A percentile compares a stretch with the other conserved stretches of the same genome.
These are phyloP conservation scores for Oryzias sinensis DNA, from an alignment of 2,797 vertebrate genomes.

Conservation along the genomic window DNA sequence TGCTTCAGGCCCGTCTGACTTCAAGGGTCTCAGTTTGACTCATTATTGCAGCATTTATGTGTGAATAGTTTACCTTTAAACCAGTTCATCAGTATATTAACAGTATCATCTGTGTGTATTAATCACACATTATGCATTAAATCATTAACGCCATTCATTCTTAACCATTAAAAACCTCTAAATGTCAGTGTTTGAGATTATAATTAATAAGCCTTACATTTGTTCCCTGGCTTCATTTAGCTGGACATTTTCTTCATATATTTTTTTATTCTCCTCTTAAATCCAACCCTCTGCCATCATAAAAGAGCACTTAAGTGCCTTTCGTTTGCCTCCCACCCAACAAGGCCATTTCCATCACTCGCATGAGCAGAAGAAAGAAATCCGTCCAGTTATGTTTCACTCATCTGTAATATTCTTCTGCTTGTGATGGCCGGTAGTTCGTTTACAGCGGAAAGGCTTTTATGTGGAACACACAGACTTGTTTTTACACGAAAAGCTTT, in stretches of 20 bases:
- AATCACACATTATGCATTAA: too few relatives aligned
- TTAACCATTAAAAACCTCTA: not conserved
- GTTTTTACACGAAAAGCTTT: slow-evolving; percentile 69
- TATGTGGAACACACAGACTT: slow-evolving; percentile 42
- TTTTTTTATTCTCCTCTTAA: slow-evolving; percentile 7
- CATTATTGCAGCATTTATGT: too few relatives aligned
- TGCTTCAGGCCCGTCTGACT: too few relatives aligned
- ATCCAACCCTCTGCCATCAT: slow-evolving; percentile 29
- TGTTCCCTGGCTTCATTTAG: slow-evolving; percentile 18
- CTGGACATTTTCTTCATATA: slow-evolving; percentile 23
- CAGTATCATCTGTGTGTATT: too few relatives aligned
- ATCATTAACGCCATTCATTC: too few relatives aligned
- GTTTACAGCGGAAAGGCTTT: slow-evolving; percentile 59
- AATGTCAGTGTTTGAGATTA: not conserved
- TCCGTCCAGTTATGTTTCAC: slow-evolving; percentile 72
- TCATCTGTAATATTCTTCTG: slow-evolving; percentile 70
- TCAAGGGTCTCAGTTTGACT: too few relatives aligned
- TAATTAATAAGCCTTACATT: not conserved
- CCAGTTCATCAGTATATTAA: too few relatives aligned
- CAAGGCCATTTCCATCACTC: slow-evolving; percentile 58
- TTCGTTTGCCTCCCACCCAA: slow-evolving; percentile 45
- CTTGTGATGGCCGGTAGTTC: slow-evolving; percentile 66
- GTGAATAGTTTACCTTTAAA: too few relatives aligned
- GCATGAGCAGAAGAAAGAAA: slow-evolving; percentile 65
- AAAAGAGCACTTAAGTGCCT: slow-evolving; percentile 57